These are phyloP conservation scores for Ophiodon elongatus DNA, from an alignment of 2,113 vertebrate genomes.

Conservation along the genomic window DNA sequence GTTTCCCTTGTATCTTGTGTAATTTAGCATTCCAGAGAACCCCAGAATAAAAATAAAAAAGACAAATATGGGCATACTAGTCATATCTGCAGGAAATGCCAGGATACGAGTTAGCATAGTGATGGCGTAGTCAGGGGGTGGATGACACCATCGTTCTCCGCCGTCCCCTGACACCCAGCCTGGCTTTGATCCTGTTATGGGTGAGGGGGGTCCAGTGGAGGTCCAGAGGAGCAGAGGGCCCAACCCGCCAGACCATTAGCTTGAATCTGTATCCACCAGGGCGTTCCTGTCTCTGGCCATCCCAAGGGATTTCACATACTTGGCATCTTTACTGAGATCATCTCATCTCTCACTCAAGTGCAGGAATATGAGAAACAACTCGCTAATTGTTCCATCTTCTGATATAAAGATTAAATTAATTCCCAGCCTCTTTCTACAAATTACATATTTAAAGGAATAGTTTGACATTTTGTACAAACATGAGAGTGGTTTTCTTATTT, in stretches of 20 bases:
- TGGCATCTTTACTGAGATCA: constrained; percentile 33
- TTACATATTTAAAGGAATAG: constrained; percentile 2
- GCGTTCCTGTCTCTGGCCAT: constrained; percentile 60
- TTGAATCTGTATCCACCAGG: constrained; percentile 44
- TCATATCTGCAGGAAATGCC: constrained; percentile 79
- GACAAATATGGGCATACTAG: constrained; percentile 67
- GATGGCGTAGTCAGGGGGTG: constrained; percentile 47
- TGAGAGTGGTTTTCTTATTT: neutral
- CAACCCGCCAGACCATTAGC: constrained; percentile 46
- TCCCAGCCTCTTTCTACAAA: constrained; percentile 9
- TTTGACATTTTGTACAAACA: constrained; percentile 7
- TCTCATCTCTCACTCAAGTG: constrained; percentile 47
- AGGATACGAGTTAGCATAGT: constrained; percentile 52
- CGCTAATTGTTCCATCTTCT: constrained; percentile 12
- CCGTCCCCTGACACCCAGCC: constrained; percentile 47
- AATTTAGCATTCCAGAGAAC: constrained; percentile 61
- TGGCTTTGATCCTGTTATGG: constrained; percentile 68
- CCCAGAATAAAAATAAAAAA: constrained; percentile 37
- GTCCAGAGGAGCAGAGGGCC: constrained; percentile 50
- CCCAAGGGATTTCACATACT: constrained; percentile 57
- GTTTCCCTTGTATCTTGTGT: constrained; percentile 56
- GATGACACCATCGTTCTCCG: constrained; percentile 51
- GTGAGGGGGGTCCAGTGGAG: constrained; percentile 41
- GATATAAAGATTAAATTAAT: constrained; percentile 31
- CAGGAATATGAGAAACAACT: constrained; percentile 35